Conservation (phyloP, 2,797 vertebrate species). For the Anniella stebbinsi region DNA sequence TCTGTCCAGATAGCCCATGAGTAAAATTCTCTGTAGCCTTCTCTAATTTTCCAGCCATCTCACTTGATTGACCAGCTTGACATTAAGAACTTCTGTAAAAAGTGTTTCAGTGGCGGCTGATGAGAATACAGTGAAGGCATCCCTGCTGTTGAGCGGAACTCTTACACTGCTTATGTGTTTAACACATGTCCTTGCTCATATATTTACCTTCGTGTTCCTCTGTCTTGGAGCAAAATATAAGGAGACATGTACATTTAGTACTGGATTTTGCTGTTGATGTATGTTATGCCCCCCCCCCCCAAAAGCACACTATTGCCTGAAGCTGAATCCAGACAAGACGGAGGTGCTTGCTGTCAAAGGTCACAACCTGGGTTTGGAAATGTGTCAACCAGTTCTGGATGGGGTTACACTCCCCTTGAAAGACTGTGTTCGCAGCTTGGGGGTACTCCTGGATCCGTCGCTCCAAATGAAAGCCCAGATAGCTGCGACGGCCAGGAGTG, state of each 20-base stretch:
- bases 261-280: not conserved
- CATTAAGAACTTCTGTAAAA: slow-evolving; percentile 50
- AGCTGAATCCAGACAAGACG: no score
- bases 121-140: slow-evolving; percentile 49
- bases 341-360: no score
- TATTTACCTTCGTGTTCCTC: slow-evolving; percentile 22
- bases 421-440: no score
- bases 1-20: no score
- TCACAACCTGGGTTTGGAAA: no score
- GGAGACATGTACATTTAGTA: fast-evolving
- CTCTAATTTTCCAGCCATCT: slow-evolving; percentile 47
- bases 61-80: slow-evolving; percentile 44
- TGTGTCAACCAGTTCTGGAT: no score
- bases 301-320: not conserved
- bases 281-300: not conserved
- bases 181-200: slow-evolving; percentile 42
- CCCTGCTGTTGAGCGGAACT: slow-evolving; percentile 28
- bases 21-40: slow-evolving; percentile 38
- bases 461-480: no score
- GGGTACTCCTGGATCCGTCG: no score
- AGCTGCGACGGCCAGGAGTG: no score
- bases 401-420: no score
- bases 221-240: not conserved
- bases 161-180: slow-evolving; percentile 38
- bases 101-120: slow-evolving; percentile 46